Evolutionary conservation across 2,888 invertebrate species (phyloP), one percentile per base, ranked within the genome.

Genomic region (Brachylomia viminalis): DNA sequence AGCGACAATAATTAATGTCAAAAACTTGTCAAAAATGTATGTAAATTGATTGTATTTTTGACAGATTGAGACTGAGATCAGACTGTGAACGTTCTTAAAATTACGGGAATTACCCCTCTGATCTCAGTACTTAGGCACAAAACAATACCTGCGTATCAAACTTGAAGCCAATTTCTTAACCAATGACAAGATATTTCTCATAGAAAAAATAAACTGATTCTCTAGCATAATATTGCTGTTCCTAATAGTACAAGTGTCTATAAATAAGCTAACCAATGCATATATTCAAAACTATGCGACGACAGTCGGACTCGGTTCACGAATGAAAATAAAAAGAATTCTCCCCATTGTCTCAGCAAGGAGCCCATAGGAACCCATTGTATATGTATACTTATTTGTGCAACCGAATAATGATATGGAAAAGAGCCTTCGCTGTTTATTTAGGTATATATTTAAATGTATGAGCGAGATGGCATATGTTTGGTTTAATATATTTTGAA

Each of bases 351-450:
- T 94, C 92, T 93, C 87, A 88, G 87, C 84, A 86, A 87, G 83
- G 82, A 85, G 83, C 80, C 87, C 90, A 88, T 90, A 90, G 86
- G 86, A 77, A 78, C 68, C 84, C 91, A 93, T 92, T 92, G 92
- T 94, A 91, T 91, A 88, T 90, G 83, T 88, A 88, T 87, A 87
- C 91, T 90, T 94, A 94, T 93, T 93, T 92, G 93, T 92, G 92
- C 89, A 90, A 90, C 92, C 91, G 92, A 91, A 93, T 94, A 94
- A 94, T 93, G 91, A 93, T 93, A 94, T 94, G 94, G 92, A 92
- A 93, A 93, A 86, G 85, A 91, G 90, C 72, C 66, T 77, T 82
- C 84, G 84, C 87, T 89, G 87, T 88, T 90, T 87, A 90, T 89
- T 78, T 75, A 72, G 54, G 42, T 54, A 58, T 86, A 66, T 82